Evolutionary conservation across 2,888 invertebrate genomes (phyloP).

Genomic region (Acleris literana): DNA sequence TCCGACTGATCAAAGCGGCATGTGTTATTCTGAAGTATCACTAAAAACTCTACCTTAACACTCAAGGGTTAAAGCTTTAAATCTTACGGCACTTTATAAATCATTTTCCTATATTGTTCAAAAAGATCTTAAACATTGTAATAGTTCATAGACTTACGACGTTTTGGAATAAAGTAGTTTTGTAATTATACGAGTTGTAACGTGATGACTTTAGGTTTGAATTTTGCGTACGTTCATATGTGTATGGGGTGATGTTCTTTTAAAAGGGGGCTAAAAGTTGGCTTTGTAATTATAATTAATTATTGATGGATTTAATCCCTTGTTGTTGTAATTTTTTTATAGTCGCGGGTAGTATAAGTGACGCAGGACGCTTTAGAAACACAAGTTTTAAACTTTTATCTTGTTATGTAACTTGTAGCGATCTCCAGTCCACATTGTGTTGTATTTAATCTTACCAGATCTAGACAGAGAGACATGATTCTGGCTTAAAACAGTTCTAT

Average conservation of each 20-base stretch:
- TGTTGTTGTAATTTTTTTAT: background rate
- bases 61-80: background rate
- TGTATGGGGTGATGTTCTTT: slow-evolving; percentile 9
- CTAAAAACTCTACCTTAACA: background rate
- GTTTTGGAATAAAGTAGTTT: background rate
- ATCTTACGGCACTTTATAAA: too few relatives aligned
- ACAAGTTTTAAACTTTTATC: background rate
- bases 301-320: slow-evolving; percentile 47
- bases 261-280: slow-evolving; percentile 19
- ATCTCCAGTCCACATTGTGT: too few relatives aligned
- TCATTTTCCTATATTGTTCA: too few relatives aligned
- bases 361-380: background rate
- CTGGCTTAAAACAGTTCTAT: too few relatives aligned
- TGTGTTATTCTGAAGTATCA: background rate
- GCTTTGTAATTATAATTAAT: slow-evolving; percentile 42
- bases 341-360: background rate
- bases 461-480: too few relatives aligned
- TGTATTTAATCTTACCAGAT: too few relatives aligned
- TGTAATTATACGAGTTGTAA: background rate
- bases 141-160: too few relatives aligned
- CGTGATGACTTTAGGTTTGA: background rate
- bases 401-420: too few relatives aligned
- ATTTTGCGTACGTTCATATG: background rate
- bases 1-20: background rate
- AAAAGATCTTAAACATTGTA: too few relatives aligned